A percentile compares a stretch with the other conserved stretches of the same genome.
Conservation (phyloP, 2,888 invertebrate species). For the Elysia crispata region DNA sequence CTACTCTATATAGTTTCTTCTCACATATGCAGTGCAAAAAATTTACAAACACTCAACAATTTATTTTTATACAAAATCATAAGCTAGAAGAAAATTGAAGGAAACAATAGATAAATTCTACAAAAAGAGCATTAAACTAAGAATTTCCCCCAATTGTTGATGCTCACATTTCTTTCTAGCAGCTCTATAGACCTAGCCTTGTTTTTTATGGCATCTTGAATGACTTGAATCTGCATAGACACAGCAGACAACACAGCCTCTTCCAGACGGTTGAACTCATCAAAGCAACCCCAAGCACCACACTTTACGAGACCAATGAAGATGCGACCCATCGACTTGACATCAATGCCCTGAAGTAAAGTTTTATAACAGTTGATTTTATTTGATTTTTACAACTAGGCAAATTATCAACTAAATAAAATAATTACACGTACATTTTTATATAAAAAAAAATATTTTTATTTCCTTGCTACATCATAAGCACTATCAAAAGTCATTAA, state of each 20-base stretch:
- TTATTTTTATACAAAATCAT: too few species aligned
- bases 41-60: too few species aligned
- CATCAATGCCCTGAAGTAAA: slow-evolving; percentile 89
- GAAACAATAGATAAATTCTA: too few species aligned
- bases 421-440: background rate
- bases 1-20: too few species aligned
- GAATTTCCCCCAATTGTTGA: too few species aligned
- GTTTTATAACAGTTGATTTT: background rate
- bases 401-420: background rate
- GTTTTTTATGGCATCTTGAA: slow-evolving; percentile 88
- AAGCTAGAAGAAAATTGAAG: too few species aligned
- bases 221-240: slow-evolving; percentile 94
- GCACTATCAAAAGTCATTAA: too few species aligned
- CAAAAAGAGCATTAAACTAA: too few species aligned
- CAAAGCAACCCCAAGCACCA: slow-evolving; percentile 97
- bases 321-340: slow-evolving; percentile 95
- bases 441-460: too few species aligned
- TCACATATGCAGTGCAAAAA: too few species aligned
- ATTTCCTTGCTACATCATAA: too few species aligned
- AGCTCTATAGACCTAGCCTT: slow-evolving; percentile 79
- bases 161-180: slow-evolving; percentile 78
- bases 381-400: too few species aligned
- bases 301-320: slow-evolving; percentile 92
- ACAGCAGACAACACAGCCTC: slow-evolving; percentile 95
- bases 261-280: slow-evolving; percentile 98